Percentiles rank a stretch among this genome's conserved stretches.
phyloP scores from a whole-genome alignment of 2,113 vertebrate genomes.

The Ursus arctos region DNA sequence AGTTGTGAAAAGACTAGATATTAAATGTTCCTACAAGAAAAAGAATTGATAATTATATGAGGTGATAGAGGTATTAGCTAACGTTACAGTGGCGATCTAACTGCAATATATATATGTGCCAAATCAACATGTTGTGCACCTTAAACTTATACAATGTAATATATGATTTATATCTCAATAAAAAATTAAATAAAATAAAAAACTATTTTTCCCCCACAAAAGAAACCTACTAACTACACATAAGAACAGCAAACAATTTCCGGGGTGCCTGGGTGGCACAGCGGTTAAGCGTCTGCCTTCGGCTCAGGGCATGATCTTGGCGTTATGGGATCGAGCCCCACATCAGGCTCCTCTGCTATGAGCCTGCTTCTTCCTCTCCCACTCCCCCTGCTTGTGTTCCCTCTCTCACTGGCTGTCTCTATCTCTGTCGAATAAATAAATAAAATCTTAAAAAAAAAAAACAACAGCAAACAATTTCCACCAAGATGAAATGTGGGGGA shows the following conservation, averaged over 20 bases:
- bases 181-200: background rate
- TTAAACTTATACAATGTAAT: background rate
- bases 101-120: background rate
- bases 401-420: too few relatives aligned
- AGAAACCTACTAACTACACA: background rate
- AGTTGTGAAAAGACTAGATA: background rate
- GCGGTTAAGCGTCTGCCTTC: too few relatives aligned
- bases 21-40: background rate
- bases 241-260: background rate
- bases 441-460: too few relatives aligned
- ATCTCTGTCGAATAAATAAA: too few relatives aligned
- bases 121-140: background rate
- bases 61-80: background rate
- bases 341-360: too few relatives aligned
- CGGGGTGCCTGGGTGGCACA: too few relatives aligned
- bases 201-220: background rate
- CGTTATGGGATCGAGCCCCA: too few relatives aligned
- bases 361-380: too few relatives aligned
- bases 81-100: background rate
- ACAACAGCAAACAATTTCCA: background rate
- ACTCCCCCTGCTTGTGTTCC: too few relatives aligned
- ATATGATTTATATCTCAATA: background rate
- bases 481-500: background rate
- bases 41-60: background rate
- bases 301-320: too few relatives aligned